Percentiles rank a stretch among this genome's conserved stretches.
phyloP scores from a whole-genome alignment of 2,888 invertebrate genomes.

The Endomychus coccineus region DNA sequence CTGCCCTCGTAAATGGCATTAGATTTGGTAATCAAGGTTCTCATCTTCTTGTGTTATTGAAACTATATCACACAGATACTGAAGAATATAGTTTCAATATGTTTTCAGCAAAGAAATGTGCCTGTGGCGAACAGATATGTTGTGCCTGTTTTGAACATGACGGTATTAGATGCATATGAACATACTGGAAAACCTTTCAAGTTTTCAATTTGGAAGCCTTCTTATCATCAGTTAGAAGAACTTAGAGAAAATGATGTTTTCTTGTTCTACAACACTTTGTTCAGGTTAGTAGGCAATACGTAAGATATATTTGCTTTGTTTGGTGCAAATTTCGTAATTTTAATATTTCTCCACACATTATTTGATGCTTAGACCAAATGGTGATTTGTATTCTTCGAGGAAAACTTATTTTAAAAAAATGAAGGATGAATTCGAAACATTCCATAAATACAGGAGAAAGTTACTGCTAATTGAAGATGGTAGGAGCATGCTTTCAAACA shows the following conservation, averaged over 20 bases:
- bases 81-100: no score
- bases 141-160: constrained; percentile 42
- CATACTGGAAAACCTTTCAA: constrained; percentile 38
- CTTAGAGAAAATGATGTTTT: constrained; percentile 57
- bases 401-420: constrained; percentile 28
- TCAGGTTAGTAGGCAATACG: no score
- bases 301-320: constrained; percentile 1
- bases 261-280: constrained; percentile 54
- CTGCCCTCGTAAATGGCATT: no score
- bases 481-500: constrained; percentile 21
- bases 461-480: constrained; percentile 38
- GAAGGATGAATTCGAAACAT: constrained; percentile 16
- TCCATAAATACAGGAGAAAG: constrained; percentile 29
- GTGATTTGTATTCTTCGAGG: constrained; percentile 27
- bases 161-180: constrained; percentile 40
- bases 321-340: not conserved
- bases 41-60: no score
- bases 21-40: no score
- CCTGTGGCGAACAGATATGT: constrained; percentile 37
- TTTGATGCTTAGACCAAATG: constrained; percentile 28
- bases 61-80: no score
- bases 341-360: no score
- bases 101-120: constrained; percentile 44
- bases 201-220: constrained; percentile 66
- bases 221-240: constrained; percentile 50